Conservation (phyloP, 2,888 invertebrate species). For the Aphodius granarius region DNA sequence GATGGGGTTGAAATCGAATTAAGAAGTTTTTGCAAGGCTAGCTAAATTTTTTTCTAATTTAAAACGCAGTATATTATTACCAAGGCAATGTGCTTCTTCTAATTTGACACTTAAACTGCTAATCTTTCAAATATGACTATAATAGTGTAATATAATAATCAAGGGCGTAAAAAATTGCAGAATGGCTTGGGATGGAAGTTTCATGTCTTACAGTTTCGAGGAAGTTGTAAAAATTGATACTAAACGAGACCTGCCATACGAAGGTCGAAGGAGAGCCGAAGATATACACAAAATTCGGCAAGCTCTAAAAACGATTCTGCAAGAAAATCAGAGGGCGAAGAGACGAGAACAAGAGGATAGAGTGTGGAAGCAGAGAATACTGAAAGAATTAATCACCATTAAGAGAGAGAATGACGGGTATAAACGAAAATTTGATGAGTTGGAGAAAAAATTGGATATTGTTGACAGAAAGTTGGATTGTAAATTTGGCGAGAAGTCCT, state of each 20-base stretch:
- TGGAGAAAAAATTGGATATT: background rate
- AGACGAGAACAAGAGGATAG: background rate
- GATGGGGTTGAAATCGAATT: background rate
- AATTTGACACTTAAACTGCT: background rate
- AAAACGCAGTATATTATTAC: background rate
- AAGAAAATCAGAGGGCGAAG: background rate
- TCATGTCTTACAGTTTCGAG: background rate
- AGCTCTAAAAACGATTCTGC: background rate
- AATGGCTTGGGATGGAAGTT: background rate
- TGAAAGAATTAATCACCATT: background rate
- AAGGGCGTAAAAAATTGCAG: background rate
- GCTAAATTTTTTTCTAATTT: no score
- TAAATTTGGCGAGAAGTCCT: background rate
- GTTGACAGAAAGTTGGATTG: background rate
- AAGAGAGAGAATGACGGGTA: background rate
- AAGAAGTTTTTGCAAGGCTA: no score
- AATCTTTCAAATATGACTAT: background rate
- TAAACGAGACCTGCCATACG: background rate
- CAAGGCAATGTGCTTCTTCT: background rate
- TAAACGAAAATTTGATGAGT: background rate
- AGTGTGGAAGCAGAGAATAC: background rate
- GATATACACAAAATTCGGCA: background rate
- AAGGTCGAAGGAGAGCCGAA: background rate
- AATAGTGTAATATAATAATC: background rate
- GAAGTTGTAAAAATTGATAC: background rate